Evolutionary conservation across 2,888 invertebrate species (phyloP), one percentile per base, ranked within the genome.

Genomic region (Galerucella nymphaeae): DNA sequence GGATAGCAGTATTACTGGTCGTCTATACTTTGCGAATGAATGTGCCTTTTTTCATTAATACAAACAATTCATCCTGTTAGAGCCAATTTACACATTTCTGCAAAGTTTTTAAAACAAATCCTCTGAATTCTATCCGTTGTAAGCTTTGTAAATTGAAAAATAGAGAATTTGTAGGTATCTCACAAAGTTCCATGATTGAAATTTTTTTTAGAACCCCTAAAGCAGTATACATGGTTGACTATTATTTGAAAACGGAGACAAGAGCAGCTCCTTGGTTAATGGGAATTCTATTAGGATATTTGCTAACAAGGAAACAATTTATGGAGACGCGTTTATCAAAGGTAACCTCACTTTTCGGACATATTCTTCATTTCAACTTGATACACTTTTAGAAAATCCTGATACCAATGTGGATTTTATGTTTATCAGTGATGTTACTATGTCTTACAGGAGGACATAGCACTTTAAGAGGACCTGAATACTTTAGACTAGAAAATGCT

Each of bases 221-320:
- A 23, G 62, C 71, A n/a, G 70, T 67, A 48, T 78, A 78, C 62
- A 76, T 72, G 68, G 74, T 74, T n/a, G 62, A 78, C 8, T 84
- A 83, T 70, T 84, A 84, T 62, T 64, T 81, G 5, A 72, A 74
- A 65, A 82, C 83, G 0, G 81, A 84, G 67, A 80, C 81, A 13
- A 79, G 84, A 72, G 82, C 82, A 11, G 71, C 78, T 41, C 80
- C 83, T 6, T 84, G 84, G 83, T 71, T 84, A 18, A 80, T 84
- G 8, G 84, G 84, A 18, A 72, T 80, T 13, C 66, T 83, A n/a
- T 50, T 81, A 18, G 84, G 84, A 8, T 83, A 81, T 61, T 38
- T 78, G 11, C 75, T 84, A 10, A 77, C 75, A 11, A 75, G 75
- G 76, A 73, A 71, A 23, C 9, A 8, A 41, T 66, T 50, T 0